A percentile compares a stretch with the other conserved stretches of the same genome.
Evolutionary conservation across 2,888 invertebrate genomes (phyloP).

Genomic region (Orthonevra nobilis): DNA sequence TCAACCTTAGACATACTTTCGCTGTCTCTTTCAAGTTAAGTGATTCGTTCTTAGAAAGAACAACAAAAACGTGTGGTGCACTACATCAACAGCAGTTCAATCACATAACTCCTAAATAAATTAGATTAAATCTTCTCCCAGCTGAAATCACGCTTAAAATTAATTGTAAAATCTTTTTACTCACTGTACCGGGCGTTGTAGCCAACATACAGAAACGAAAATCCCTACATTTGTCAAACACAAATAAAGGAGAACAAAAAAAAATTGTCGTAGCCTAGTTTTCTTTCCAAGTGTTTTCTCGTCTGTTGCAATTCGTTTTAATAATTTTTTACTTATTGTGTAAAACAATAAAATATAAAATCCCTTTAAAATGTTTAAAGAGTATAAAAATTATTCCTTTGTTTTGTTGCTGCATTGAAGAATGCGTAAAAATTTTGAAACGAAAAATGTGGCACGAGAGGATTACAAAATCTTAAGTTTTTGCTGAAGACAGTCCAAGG

Average conservation of each 20-base stretch:
- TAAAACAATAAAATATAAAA: conserved; percentile 4
- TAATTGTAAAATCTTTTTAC: no score
- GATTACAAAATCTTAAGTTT: conserved; percentile 51
- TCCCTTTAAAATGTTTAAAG: neutral
- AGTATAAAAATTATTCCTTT: neutral
- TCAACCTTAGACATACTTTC: no score
- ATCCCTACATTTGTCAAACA: conserved; percentile 51
- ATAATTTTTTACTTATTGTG: conserved; percentile 16
- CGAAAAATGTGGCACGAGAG: conserved; percentile 30
- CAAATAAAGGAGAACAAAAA: conserved; percentile 36
- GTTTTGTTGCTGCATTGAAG: no score
- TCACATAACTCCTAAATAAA: no score
- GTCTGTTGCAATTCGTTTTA: conserved; percentile 57
- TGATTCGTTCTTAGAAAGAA: no score
- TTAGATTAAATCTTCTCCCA: no score
- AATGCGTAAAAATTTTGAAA: neutral
- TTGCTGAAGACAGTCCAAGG: conserved; percentile 30
- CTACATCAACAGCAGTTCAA: no score
- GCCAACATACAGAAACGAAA: conserved; percentile 31
- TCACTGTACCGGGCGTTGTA: conserved; percentile 38
- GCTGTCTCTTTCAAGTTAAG: no score
- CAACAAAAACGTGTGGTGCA: no score
- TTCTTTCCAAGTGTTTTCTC: conserved; percentile 56
- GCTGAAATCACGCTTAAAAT: no score
- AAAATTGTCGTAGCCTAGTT: conserved; percentile 60